These are phyloP conservation scores for Papilio machaon DNA, from an alignment of 1,140 invertebrate genomes.

Conservation along the genomic window DNA sequence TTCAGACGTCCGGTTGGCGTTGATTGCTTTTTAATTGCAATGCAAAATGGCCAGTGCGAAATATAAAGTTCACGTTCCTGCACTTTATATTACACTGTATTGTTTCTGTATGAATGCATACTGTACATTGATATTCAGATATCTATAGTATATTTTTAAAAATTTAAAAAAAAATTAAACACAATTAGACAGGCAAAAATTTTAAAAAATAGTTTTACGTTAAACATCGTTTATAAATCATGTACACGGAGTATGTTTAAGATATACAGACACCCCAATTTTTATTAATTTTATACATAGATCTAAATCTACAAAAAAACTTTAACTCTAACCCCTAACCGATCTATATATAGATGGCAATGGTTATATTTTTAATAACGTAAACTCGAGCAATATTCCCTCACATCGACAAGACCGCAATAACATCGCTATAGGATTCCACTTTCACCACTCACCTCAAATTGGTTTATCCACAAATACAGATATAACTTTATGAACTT, in stretches of 20 bases:
- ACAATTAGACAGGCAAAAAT: too few species aligned
- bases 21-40: slow-evolving; percentile 40
- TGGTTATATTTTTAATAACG: slow-evolving; percentile 8
- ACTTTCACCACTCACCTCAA: slow-evolving; percentile 19
- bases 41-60: slow-evolving; percentile 33
- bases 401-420: not conserved
- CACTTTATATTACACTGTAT: slow-evolving; percentile 26
- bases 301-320: not conserved
- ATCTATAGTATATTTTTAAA: too few species aligned
- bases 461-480: slow-evolving; percentile 5
- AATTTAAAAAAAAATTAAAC: too few species aligned
- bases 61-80: slow-evolving; percentile 15
- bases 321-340: not conserved
- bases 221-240: too few species aligned
- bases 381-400: slow-evolving; percentile 11
- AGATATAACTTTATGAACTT: slow-evolving; percentile 10
- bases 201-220: too few species aligned
- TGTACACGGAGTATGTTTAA: too few species aligned
- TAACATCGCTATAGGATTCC: slow-evolving; percentile 15
- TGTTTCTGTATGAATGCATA: not conserved
- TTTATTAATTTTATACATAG: too few species aligned
- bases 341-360: not conserved
- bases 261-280: too few species aligned
- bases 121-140: not conserved
- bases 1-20: slow-evolving; percentile 36